These are phyloP conservation scores for Porphyrio hochstetteri DNA, from an alignment of 2,113 vertebrate genomes.

Conservation along the genomic window DNA sequence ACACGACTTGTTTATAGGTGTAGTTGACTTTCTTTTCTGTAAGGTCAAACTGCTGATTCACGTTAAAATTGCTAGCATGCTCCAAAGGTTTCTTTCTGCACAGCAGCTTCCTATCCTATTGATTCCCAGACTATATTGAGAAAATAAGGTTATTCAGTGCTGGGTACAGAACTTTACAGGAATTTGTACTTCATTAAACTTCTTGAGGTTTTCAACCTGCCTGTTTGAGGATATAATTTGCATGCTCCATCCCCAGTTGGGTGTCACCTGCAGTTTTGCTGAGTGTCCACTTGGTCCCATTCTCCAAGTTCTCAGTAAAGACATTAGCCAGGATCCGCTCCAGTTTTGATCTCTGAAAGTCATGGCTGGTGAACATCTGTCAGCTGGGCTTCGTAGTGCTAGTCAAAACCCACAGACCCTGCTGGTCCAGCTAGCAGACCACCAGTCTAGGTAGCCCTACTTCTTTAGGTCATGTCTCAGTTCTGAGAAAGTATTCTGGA, in stretches of 20 bases:
- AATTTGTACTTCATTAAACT: not conserved
- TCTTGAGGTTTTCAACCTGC: not conserved
- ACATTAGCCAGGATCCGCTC: not conserved
- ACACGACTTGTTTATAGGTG: not conserved
- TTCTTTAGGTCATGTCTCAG: not conserved
- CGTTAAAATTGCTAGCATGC: not conserved
- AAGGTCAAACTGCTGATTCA: not conserved
- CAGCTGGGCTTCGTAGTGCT: not conserved
- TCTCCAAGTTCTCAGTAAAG: not conserved
- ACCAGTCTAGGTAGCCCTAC: not conserved
- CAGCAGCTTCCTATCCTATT: not conserved
- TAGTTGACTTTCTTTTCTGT: not conserved
- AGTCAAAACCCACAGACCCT: not conserved
- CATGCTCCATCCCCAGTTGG: not conserved
- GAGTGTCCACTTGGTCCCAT: accelerated
- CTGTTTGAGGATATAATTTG: not conserved
- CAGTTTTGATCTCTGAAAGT: not conserved
- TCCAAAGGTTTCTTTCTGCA: not conserved
- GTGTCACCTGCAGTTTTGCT: not conserved
- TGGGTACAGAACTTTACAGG: not conserved
- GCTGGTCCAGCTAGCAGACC: not conserved
- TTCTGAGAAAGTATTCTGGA: not conserved
- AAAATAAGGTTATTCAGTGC: not conserved
- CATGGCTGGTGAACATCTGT: not conserved
- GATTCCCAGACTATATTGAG: not conserved